Base-by-base conservation (phyloP, 1,140 invertebrate species). In the Agrilus planipennis region DNA sequence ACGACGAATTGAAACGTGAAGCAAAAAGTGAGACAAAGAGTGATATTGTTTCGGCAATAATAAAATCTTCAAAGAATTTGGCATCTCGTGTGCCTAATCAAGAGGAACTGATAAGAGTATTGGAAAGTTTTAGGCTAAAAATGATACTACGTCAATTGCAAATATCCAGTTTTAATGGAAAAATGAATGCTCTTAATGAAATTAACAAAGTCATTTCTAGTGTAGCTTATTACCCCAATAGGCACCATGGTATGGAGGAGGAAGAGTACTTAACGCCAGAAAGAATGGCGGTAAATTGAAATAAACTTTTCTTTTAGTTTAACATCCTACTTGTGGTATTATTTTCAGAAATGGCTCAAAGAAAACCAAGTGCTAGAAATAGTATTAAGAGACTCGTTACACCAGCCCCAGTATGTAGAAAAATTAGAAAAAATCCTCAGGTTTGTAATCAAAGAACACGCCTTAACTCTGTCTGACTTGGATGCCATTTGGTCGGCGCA, bases 101-200 rank as follows among this genome's bases (percentile, higher is more conserved):
- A 53, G 85, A 89, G 55, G 84, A 89, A 55, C 77, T 80, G 50
- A 81, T 89, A 57, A 79, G 85, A 65, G 86, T 81, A 55, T 71
- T 97, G 46, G 92, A 96, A 72, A 89, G 93, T 64, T 92, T 96
- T 69, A 77, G 91, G 53, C 69, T 97, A 44, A 92, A 93, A 72
- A 95, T 96, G 86, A 94, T 96, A 52, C 69, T 97, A 45, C 71
- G 90, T 58, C 77, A 93, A 52, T 67, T 97, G 37, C 89, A 95
- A 74, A 93, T 96, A 59, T 96, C 92, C 11, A 96, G 91, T 25
- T 98, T 96, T 58, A 97, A 97, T 70, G 92, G 93, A 7, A 97
- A 97, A 72, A 98, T 98, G 94, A 96, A 94, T 63, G 92, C 93
- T 19, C 69, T 98, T 22, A 97, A 97, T 68, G 94, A 98, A 76